Base-by-base conservation (phyloP, 2,888 invertebrate species). In the Mantis religiosa region DNA sequence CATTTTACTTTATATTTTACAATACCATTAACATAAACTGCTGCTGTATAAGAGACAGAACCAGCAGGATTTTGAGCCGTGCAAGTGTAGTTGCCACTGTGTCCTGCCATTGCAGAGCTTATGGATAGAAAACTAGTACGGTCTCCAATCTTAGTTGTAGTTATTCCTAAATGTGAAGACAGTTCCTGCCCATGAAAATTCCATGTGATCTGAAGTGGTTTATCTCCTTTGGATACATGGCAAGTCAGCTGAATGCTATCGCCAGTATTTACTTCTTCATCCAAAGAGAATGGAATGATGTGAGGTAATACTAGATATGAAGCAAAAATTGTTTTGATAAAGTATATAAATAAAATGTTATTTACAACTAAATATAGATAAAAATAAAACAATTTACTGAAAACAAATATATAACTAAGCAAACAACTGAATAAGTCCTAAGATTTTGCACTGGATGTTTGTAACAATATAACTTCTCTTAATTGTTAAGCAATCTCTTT, bases 241-340 rank as follows among this genome's bases (percentile, higher is more conserved):
- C 92, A 93, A 34, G 91, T 91, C 83, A 92, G 90, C 89, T 92
- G 92, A 30, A 91, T 91, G 89, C 92, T 91, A 84, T 92, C 92
- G 20, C 92, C 92, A 83, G 91, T 91, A 90, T 92, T 91, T 28
- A 91, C 90, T 25, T 91, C 90, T 89, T 91, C 91, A 28, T 92
- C 92, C 89, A 92, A 91, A 27, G 91, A 89, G 90, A 92, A 92
- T 47, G 92, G 92, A 88, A 91, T 90, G 88, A 92, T 92, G 41
- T 91, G 90, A 81, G 92, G 92, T 54, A 91, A 95, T 93, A 97
- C 97, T 97, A 30, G 28, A 83, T 28, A 25, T 83, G 1, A 14
- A 83, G 27, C n/a, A 71, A 71, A 25, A 71, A 41, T 12, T 41
- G 41, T 41, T 41, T 41, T 41, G 41, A 41, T 41, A 41, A 41